Conservation (phyloP, 53 echinoderm and acorn worm species). For the Crossaster papposus region DNA sequence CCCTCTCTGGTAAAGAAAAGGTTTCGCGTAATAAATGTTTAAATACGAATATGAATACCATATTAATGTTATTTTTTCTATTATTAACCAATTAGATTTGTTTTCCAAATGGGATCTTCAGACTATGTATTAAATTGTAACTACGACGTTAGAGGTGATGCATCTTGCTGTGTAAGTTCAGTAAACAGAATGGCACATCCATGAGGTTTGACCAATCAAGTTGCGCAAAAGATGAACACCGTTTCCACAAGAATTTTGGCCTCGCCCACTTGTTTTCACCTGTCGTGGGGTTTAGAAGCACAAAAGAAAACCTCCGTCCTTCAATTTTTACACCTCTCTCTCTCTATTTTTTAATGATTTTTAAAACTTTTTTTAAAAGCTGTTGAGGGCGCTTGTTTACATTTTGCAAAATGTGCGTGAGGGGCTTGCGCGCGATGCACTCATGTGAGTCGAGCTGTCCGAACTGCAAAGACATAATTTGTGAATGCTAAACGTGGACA, state of each 20-base stretch:
- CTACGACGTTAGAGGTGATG: not conserved
- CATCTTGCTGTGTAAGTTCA: not conserved
- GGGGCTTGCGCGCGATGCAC: too few relatives aligned
- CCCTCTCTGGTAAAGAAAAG: slow-evolving; percentile 18
- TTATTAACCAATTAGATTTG: not conserved
- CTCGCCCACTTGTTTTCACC: slow-evolving; percentile 47
- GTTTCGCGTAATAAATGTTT: not conserved
- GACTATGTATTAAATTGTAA: not conserved
- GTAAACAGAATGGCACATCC: not conserved
- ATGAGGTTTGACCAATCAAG: slow-evolving; percentile 55
- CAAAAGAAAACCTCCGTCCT: not conserved
- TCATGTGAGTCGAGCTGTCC: too few relatives aligned
- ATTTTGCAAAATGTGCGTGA: too few relatives aligned
- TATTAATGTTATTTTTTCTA: not conserved
- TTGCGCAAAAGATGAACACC: slow-evolving; percentile 37
- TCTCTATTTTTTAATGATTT: not conserved
- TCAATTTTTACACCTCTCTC: not conserved
- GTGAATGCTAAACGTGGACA: too few relatives aligned
- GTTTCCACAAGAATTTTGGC: slow-evolving; percentile 33
- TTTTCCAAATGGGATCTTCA: not conserved
- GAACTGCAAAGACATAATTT: too few relatives aligned
- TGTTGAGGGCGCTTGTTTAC: not conserved
- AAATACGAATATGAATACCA: not conserved
- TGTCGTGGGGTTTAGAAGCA: not conserved
- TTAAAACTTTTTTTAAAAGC: not conserved